Evolutionary conservation across 2,113 vertebrate genomes (phyloP).

Genomic region (Dicrurus megarhynchus): DNA sequence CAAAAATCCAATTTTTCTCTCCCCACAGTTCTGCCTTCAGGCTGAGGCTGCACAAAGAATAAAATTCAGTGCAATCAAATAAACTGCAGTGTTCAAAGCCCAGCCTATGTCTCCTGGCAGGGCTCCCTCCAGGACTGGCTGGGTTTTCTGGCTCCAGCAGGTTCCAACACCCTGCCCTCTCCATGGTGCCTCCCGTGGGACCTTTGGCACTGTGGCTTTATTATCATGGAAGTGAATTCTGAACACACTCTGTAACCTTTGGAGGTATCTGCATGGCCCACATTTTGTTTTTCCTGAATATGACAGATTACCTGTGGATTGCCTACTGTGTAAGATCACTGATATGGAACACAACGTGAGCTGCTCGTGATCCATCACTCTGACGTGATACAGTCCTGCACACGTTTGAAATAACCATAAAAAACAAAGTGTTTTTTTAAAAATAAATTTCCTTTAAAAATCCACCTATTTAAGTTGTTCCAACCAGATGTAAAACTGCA

Average conservation of each 20-base stretch:
- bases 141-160: neutral
- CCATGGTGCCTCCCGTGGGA: neutral
- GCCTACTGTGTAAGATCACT: constrained; percentile 40
- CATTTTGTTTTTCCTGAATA: constrained; percentile 27
- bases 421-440: neutral
- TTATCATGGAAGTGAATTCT: neutral
- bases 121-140: neutral
- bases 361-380: constrained; percentile 51
- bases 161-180: neutral
- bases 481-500: neutral
- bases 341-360: constrained; percentile 42
- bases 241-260: constrained; percentile 6
- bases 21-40: neutral
- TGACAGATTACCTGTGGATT: constrained; percentile 55
- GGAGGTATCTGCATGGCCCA: constrained; percentile 28
- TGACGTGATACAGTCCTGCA: neutral
- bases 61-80: neutral
- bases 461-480: neutral
- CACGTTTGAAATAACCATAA: neutral
- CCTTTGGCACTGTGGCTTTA: neutral
- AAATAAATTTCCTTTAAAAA: neutral
- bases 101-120: neutral
- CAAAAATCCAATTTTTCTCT: neutral
- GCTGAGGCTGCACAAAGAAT: neutral
- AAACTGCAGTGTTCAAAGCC: neutral